A percentile compares a stretch with the other conserved stretches of the same genome.
Evolutionary conservation across 2,797 vertebrate genomes (phyloP).

Genomic region (Cossypha heuglini): DNA sequence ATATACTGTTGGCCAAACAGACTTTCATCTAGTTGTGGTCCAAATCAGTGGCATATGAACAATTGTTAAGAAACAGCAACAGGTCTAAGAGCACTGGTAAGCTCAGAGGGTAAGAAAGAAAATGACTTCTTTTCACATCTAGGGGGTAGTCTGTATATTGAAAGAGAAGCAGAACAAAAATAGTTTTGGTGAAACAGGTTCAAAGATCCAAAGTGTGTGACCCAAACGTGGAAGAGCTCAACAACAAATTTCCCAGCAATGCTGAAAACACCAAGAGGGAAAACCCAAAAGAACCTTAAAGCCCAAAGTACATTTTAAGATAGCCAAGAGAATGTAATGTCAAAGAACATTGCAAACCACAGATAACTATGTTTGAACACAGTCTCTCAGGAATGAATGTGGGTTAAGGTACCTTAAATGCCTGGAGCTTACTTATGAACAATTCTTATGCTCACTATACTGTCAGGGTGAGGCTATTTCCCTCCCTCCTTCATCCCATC

Average conservation of each 20-base stretch:
- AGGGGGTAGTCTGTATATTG: not conserved
- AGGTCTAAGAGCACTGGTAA: not conserved
- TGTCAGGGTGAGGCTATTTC: not conserved
- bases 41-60: not conserved
- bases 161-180: not conserved
- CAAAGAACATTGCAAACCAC: not conserved
- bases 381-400: not conserved
- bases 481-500: not conserved
- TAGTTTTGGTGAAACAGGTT: not conserved
- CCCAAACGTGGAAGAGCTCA: not conserved
- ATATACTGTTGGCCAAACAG: not conserved
- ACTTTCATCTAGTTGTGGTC: not conserved
- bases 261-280: not conserved
- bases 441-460: not conserved
- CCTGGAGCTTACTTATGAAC: not conserved
- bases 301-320: not conserved
- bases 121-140: not conserved
- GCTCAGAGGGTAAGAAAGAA: accelerated
- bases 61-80: not conserved
- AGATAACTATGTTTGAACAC: not conserved
- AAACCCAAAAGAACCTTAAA: not conserved
- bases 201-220: not conserved
- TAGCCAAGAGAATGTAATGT: not conserved
- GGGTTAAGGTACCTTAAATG: not conserved
- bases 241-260: not conserved